These are phyloP conservation scores for Xenopus laevis DNA, from an alignment of 2,113 vertebrate species.

Conservation along the genomic window DNA sequence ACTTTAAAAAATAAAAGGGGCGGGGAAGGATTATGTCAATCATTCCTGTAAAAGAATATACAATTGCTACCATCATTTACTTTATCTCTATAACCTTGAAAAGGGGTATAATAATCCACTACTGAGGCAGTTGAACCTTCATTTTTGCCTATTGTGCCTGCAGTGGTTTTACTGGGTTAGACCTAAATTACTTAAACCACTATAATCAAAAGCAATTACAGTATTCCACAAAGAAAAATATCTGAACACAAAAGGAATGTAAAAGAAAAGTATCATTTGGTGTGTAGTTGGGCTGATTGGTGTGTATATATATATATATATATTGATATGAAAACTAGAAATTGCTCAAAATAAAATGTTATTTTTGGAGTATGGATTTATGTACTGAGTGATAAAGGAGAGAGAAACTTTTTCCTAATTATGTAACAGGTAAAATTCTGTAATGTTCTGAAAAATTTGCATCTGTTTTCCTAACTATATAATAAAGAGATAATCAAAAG, in stretches of 20 bases:
- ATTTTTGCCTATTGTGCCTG: constrained; percentile 43
- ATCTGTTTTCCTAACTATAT: too few species aligned
- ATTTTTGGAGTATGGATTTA: too few species aligned
- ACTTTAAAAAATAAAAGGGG: too few species aligned
- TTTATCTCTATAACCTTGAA: constrained; percentile 33
- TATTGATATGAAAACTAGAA: too few species aligned
- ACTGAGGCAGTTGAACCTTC: constrained; percentile 1
- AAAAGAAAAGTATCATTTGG: not conserved
- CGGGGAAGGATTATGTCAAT: constrained; percentile 3
- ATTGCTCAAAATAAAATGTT: too few species aligned
- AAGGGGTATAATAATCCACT: constrained; percentile 33
- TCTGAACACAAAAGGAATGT: constrained; percentile 33
- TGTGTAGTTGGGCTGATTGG: not conserved
- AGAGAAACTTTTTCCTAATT: too few species aligned
- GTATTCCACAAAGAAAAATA: constrained; percentile 21
- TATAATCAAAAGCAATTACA: constrained; percentile 33
- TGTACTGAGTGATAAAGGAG: too few species aligned
- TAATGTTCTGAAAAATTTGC: too few species aligned
- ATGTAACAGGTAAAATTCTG: too few species aligned
- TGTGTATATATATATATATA: too few species aligned
- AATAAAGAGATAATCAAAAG: too few species aligned
- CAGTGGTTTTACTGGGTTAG: constrained; percentile 35
- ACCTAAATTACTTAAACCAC: constrained; percentile 33
- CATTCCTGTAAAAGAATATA: constrained; percentile 14
- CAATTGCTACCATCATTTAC: constrained; percentile 4